Conservation (phyloP, 1,140 invertebrate genomes). For the Drosophila virilis region DNA sequence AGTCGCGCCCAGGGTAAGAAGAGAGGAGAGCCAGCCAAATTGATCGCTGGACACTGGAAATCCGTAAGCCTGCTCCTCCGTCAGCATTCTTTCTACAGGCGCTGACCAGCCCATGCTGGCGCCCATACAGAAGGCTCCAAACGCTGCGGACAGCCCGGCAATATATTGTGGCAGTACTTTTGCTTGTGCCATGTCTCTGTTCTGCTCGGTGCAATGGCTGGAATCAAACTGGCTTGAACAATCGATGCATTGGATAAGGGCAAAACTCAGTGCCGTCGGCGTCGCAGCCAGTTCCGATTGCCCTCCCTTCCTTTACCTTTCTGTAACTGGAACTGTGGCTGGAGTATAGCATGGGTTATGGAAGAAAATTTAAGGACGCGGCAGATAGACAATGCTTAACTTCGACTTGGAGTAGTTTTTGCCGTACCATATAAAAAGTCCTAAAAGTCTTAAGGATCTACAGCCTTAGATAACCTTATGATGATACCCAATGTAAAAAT, state of each 20-base stretch:
- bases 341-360: not conserved
- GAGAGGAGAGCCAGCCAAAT: conserved; percentile 70
- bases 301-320: not conserved
- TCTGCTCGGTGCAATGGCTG: conserved; percentile 19
- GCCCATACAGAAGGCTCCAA: conserved; percentile 87
- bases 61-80: conserved; percentile 79
- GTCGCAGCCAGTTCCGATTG: not conserved
- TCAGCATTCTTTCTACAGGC: conserved; percentile 85
- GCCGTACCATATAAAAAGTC: too few species aligned
- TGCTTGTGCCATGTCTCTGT: conserved; percentile 42
- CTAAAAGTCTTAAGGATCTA: too few species aligned
- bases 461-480: too few species aligned
- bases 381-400: too few species aligned
- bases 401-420: too few species aligned
- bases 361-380: too few species aligned
- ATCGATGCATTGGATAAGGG: conserved; percentile 29
- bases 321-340: not conserved
- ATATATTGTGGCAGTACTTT: conserved; percentile 70
- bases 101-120: conserved; percentile 89
- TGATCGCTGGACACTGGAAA: conserved; percentile 70
- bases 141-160: conserved; percentile 84
- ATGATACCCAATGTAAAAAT: too few species aligned
- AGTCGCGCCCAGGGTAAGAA: conserved; percentile 84
- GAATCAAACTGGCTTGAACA: conserved; percentile 58
- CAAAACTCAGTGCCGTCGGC: conserved; percentile 29